Evolutionary conservation across 2,797 vertebrate genomes (phyloP), one percentile per base, ranked within the genome.

Genomic region (Chromobotia macracanthus): DNA sequence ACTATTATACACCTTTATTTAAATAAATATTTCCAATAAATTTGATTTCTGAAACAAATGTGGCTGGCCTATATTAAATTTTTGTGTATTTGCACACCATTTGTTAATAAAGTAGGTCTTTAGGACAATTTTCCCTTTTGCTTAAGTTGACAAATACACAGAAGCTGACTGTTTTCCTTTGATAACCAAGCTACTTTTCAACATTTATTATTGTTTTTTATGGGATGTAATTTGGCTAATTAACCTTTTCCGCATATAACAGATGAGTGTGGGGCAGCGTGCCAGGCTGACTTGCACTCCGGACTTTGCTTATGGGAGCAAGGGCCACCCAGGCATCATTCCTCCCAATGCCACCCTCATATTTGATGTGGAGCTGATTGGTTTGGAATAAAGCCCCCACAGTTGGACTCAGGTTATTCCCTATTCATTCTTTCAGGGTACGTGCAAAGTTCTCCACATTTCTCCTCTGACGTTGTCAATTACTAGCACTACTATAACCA

Each of bases 251-350:
- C 23, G 25, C 35, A 85, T 28, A 5, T 65, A 10, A 35, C 87
- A 96, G 95, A 96, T 96, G 95, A 96, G 95, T 0, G 94, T 96
- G 38, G 95, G 95, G 53, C 94, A 96, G 89, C 91, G 94, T 80
- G 95, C 94, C 78, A 95, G 92, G 87, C 90, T 96, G 91, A 95
- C 89, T 35, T 95, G 95, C 87, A 93, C 94, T 12, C 92, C 95
- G 80, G 95, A 95, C 87, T 96, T 92, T 0, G 95, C 94, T 66
- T 96, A 96, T 0, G 95, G 95, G 58, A 46, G 87, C 28, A 94
- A 92, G n/a, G 95, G 95, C 5, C 95, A 96, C 86, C 95, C 95
- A 0, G 95, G 95, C 72, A 94, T 96, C 92, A 95, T 95, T 89
- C 95, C 95, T 1, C 90, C 94, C 44, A 92, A 96, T 0, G 93